Evolutionary conservation across 1,140 invertebrate genomes (phyloP), one percentile per base, ranked within the genome.

Genomic region (Octopus sinensis): DNA sequence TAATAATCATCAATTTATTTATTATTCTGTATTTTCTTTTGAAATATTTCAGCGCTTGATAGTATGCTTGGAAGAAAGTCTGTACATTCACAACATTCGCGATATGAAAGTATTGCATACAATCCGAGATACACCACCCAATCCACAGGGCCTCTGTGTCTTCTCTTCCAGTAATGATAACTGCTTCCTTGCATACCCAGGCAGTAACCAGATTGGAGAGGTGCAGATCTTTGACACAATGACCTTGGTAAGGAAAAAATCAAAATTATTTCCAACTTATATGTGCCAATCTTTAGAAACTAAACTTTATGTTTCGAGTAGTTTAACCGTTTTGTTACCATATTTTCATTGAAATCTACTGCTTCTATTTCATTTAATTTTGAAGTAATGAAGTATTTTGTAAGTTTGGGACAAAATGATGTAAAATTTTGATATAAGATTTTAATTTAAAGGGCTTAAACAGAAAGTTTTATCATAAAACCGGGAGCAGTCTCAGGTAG

Each of bases 101-200:
- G 98, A 99, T 90, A 99, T 99, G 98, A 98, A 97, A 92, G 96
- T 99, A 53, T 92, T 99, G 84, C 98, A 99, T 90, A 99, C 96
- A 79, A 99, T 99, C 88, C 93, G 97, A 84, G 98, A 99, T 90
- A 99, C 98, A 79, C 98, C 98, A 80, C 95, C 95, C 71, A 99
- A 99, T 92, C 95, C 95, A 53, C 92, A 93, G 85, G 98, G 98
- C 12, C 92, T 99, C 62, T 97, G 96, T 92, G 96, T 96, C 80
- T 93, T 99, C 5, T 97, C 97, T 71, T 93, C 93, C 83, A 94
- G 94, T 85, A 94, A 94, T 88, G 96, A 98, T 80, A 95, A 96
- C 92, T 98, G 96, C 91, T 98, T 95, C 91, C 91, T 99, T 82
- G 98, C 98, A 13, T 99, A 99, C 93, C 98, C 98, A 73, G 97